Evolutionary conservation across 2,888 invertebrate species (phyloP), one percentile per base, ranked within the genome.

Genomic region (Spilarctia lutea): DNA sequence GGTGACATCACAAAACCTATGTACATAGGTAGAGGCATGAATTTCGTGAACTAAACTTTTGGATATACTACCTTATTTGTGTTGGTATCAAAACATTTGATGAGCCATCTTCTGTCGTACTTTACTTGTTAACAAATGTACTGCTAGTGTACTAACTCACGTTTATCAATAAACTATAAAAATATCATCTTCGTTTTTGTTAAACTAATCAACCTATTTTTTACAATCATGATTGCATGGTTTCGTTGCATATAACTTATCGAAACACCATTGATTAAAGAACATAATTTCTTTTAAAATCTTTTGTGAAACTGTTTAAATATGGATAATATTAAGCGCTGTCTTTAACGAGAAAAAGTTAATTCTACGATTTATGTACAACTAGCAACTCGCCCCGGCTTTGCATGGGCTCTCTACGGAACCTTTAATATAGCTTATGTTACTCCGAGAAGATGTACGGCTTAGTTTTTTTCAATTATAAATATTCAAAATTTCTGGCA

Each of bases 1-100:
- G 87, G 86, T 83, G 75, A 82, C 76, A 77, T 80, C 83, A 88
- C 88, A 87, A 88, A 87, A 85, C 85, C 84, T 84, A 86, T 87
- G 88, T 89, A 87, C 79, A 56, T 77, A 79, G 66, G 63, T 75
- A 71, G 75, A 83, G 74, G 83, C 84, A 82, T 89, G 85, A 88
- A 89, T 87, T 90, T 88, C 86, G 88, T 87, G 85, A 86, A 88
- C 83, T 90, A 88, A 89, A 87, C 88, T 89, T 88, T 85, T 81
- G 80, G 74, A 79, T 78, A 79, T 76, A 78, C 73, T 73, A 35
- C 16, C 30, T n/a, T n/a, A 48, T 52, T 33, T 18, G 56, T 56
- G 56, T 69, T 3, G 35, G 35, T 56, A 69, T 13, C 0, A 27
- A 60, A n/a, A 60, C 13, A n/a, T 11, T 35, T 20, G 48, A 35